Base-by-base conservation (phyloP, 2,113 vertebrate species). In the Limnothrissa miodon region DNA sequence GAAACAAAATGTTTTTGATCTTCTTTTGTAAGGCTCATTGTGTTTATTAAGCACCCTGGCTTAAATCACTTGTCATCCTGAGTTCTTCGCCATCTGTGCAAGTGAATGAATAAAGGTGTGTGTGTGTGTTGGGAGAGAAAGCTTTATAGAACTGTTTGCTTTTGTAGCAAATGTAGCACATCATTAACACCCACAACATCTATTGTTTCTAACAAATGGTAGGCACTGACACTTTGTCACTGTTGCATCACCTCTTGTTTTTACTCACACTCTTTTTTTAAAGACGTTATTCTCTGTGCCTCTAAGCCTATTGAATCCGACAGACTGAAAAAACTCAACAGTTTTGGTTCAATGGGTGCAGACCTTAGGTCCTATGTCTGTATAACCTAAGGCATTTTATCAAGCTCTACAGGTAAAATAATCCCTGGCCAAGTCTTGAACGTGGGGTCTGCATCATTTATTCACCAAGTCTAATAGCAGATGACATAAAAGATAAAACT, bases 191-290 rank as follows among this genome's bases (percentile, higher is more conserved):
- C 88, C 83, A 66, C 85, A 85, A 91, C 91, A 87, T 91, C 88
- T 70, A 56, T 74, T 70, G 88, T 78, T 29, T 87, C 81, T 88
- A 92, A 87, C 94, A 95, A 94, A 95, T 94, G 93, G 93, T 85
- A 85, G 74, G 80, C 85, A 51, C 83, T 87, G 83, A 86, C 80
- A 82, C 78, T 46, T 48, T 19, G 5, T 53, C 66, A 74, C 9
- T 5, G 33, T 36, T 74, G 11, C 29, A 74, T 36, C 66, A 74
- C 66, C 66, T 74, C 66, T 56, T 1, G 17, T 19, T 51, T 21
- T 39, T 29, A 11, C 59, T 56, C 42, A 42, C 42, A 42, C 42
- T 42, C 42, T 42, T 42, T 42, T 42, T 42, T 42, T 42, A 42
- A 42, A 42, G 42, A 74, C 5, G 33, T 33, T 36, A 13, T 39